Conservation (phyloP, 1,140 invertebrate genomes). For the Apocrypta bakeri region DNA sequence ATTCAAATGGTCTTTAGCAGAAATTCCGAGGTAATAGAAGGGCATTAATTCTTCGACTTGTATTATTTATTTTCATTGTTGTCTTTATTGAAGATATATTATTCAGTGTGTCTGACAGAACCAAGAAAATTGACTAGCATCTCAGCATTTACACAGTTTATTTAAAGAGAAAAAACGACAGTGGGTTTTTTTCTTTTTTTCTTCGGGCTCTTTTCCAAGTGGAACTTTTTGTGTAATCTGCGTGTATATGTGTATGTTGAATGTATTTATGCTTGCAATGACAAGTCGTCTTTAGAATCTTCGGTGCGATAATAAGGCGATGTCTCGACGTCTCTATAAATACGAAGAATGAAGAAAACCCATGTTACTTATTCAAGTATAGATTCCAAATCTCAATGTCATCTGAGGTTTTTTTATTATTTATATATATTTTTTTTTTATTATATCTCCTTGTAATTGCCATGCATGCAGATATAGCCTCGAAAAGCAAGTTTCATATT, state of each 20-base stretch:
- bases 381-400: neutral
- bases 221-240: neutral
- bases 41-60: too few species aligned
- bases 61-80: slow-evolving; percentile 33
- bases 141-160: slow-evolving; percentile 39
- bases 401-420: too few species aligned
- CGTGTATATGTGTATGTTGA: neutral
- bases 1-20: neutral
- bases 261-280: neutral
- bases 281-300: slow-evolving; percentile 32
- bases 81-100: slow-evolving; percentile 44
- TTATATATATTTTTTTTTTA: too few species aligned
- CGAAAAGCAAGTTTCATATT: neutral
- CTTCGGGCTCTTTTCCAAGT: neutral
- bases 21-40: too few species aligned
- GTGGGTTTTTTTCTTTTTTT: slow-evolving; percentile 26
- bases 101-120: slow-evolving; percentile 44
- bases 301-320: slow-evolving; percentile 30
- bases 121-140: slow-evolving; percentile 43
- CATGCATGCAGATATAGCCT: too few species aligned
- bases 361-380: neutral
- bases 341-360: slow-evolving; percentile 27
- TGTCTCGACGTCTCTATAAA: slow-evolving; percentile 12
- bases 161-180: slow-evolving; percentile 38
- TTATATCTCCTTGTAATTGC: too few species aligned